Percentiles rank a stretch among this genome's conserved stretches.
phyloP scores from a whole-genome alignment of 1,140 invertebrate species.

The Teleopsis dalmanni region DNA sequence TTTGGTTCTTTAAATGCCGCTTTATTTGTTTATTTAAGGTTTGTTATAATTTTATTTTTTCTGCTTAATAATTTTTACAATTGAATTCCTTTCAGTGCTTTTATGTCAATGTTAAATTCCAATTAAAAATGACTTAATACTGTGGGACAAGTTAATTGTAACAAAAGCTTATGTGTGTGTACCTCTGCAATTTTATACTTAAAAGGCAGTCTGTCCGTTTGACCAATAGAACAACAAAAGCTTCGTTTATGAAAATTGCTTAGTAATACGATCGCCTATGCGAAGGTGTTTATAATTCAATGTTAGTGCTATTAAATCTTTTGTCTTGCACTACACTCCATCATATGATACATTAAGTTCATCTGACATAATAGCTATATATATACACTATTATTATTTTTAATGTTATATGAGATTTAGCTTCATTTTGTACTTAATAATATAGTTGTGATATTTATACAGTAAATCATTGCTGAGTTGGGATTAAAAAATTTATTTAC shows the following conservation, averaged over 20 bases:
- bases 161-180: background rate
- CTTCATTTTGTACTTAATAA: background rate
- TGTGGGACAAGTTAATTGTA: too few species aligned
- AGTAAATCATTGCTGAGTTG: too few species aligned
- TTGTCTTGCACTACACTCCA: too few species aligned
- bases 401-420: background rate
- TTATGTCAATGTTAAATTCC: conserved; percentile 41
- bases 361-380: too few species aligned
- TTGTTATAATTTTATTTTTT: conserved; percentile 1
- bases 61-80: background rate
- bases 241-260: conserved; percentile 8
- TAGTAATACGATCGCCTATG: conserved; percentile 38
- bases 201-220: conserved; percentile 32
- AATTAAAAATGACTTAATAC: too few species aligned
- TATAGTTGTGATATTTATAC: too few species aligned
- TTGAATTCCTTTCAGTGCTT: conserved; percentile 23
- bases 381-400: too few species aligned
- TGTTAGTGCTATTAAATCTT: background rate
- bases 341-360: too few species aligned
- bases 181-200: conserved; percentile 43
- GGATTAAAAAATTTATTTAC: too few species aligned
- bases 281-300: conserved; percentile 32
- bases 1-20: background rate
- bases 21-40: conserved; percentile 1
- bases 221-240: conserved; percentile 14